These are phyloP conservation scores for Cynopterus brachyotis DNA, from an alignment of 2,113 vertebrate species.

Conservation along the genomic window DNA sequence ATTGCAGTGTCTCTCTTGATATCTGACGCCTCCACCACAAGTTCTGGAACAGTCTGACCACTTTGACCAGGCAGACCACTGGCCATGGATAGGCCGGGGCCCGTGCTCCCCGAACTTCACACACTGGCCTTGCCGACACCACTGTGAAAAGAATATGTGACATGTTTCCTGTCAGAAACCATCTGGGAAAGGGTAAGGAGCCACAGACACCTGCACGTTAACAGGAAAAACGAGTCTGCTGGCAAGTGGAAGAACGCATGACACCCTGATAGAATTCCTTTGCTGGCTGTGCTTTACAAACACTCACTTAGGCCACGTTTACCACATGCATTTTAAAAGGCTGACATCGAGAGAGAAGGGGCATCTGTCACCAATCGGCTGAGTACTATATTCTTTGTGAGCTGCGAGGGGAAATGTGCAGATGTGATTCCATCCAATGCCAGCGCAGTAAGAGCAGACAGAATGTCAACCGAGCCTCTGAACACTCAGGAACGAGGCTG, in stretches of 20 bases:
- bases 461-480: rapidly evolving
- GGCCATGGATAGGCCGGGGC: slow-evolving; percentile 91
- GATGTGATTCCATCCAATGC: background rate
- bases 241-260: rapidly evolving
- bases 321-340: background rate
- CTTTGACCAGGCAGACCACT: slow-evolving; percentile 94
- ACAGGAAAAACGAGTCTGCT: background rate
- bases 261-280: too few relatives aligned
- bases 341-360: background rate
- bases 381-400: background rate
- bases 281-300: background rate
- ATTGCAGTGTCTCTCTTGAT: slow-evolving; percentile 93
- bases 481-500: rapidly evolving
- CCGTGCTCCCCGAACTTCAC: slow-evolving; percentile 93
- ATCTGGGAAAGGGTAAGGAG: background rate
- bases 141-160: slow-evolving; percentile 84
- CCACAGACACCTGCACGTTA: rapidly evolving
- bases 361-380: background rate
- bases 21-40: slow-evolving; percentile 93
- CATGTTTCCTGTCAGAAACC: slow-evolving; percentile 37
- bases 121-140: slow-evolving; percentile 97
- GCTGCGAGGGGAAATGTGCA: background rate
- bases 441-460: background rate
- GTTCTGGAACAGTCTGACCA: slow-evolving; percentile 97
- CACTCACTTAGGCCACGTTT: rapidly evolving